phyloP scores from a whole-genome alignment of 2,888 invertebrate genomes.

The Ischnura elegans region DNA sequence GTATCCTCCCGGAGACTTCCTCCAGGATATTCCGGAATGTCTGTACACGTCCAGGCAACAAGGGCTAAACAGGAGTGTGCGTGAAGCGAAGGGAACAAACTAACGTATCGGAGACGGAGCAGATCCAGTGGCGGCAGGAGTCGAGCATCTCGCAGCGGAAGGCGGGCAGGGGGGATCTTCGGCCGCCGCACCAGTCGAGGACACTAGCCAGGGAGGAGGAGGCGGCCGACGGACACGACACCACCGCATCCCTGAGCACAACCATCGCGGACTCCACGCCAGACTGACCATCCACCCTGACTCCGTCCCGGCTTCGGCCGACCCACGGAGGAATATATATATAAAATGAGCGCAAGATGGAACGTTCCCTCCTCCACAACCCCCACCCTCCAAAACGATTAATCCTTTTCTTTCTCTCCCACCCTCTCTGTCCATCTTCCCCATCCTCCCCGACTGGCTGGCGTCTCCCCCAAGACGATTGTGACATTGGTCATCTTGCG shows the following conservation, averaged over 20 bases:
- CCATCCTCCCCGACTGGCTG: background rate
- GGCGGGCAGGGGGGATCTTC: background rate
- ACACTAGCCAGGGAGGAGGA: background rate
- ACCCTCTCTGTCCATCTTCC: background rate
- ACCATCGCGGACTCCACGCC: background rate
- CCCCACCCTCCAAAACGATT: too few species aligned
- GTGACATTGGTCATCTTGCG: conserved; percentile 32
- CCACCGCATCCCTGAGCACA: background rate
- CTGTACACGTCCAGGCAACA: background rate
- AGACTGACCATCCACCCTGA: background rate
- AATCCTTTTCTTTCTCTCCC: background rate
- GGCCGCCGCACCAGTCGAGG: background rate
- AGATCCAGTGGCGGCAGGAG: conserved; percentile 48
- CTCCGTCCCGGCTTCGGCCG: background rate
- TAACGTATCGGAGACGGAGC: conserved; percentile 54
- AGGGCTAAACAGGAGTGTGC: background rate
- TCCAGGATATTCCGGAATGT: background rate
- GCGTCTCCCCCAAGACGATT: conserved; percentile 9
- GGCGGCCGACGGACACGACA: background rate
- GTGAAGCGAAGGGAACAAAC: background rate
- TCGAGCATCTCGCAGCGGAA: conserved; percentile 43
- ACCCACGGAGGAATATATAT: background rate
- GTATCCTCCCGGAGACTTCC: background rate
- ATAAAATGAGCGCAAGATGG: too few species aligned
- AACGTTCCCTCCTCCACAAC: background rate